Base-by-base conservation (phyloP, 1,140 invertebrate species). In the Drosophila subobscura region DNA sequence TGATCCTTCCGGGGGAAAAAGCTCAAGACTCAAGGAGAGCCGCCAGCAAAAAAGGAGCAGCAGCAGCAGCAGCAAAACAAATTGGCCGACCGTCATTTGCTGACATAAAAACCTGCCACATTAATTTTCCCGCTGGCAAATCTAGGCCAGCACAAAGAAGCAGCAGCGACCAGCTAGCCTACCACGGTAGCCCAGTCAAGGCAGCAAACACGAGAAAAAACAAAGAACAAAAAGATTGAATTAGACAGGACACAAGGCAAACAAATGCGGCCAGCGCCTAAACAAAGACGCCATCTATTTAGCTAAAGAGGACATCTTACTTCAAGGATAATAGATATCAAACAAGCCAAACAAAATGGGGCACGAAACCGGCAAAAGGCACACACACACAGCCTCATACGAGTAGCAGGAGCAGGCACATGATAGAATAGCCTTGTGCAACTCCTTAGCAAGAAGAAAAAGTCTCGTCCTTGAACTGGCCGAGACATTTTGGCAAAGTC, bases 251-350 rank as follows among this genome's bases (percentile, higher is more conserved):
- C 45, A 83, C 71, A 71, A 63, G 63, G 75, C 79, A 70, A 60
- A 75, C 68, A 66, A 59, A 77, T 55, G 61, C 27, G 71, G 54
- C 59, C 23, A 25, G 50, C 57, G 45, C 23, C 45, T 57, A 63
- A 76, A 70, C 80, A 77, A 70, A 73, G 59, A 73, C 29, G 63
- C 37, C 73, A 72, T 57, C 50, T 66, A 78, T 59, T 65, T 71
- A 61, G 80, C 70, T 54, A 40, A 72, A 58, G 57, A 75, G 72
- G 51, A 85, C 72, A 85, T 64, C 80, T 52, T 63, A 64, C 70
- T 86, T 73, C 72, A 80, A 84, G 72, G 61, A 85, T 84, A 77
- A 79, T 65, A 77, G 58, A 84, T 79, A 77, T 79, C 76, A 77
- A 85, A 79, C 63, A 73, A 66, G 55, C 67, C 77, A 67, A 79